Conservation (phyloP, 2,113 vertebrate genomes). For the Indri indri region DNA sequence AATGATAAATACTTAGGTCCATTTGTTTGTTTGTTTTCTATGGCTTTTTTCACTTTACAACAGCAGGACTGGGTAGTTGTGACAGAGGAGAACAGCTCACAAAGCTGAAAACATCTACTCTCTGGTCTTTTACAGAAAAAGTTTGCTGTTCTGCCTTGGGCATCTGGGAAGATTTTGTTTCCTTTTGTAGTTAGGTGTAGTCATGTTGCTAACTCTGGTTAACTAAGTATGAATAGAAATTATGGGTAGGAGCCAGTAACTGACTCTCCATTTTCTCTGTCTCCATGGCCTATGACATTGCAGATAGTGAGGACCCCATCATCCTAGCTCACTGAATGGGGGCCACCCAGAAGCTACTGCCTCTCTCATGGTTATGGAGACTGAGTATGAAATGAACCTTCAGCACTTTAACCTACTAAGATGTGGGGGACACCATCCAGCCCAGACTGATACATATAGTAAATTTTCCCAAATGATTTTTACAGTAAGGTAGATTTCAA, state of each 20-base stretch:
- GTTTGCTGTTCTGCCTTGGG: not conserved
- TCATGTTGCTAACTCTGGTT: not conserved
- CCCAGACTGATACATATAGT: not conserved
- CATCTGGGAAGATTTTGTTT: not conserved
- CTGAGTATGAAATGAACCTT: not conserved
- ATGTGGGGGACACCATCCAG: not conserved
- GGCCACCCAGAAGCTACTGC: not conserved
- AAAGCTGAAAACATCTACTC: not conserved
- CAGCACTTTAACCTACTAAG: not conserved
- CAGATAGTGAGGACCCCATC: too few relatives aligned
- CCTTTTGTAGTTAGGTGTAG: not conserved
- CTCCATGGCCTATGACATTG: not conserved
- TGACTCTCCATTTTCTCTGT: not conserved
- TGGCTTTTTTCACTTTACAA: not conserved
- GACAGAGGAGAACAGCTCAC: not conserved
- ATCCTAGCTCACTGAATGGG: not conserved
- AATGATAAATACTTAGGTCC: not conserved
- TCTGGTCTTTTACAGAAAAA: not conserved
- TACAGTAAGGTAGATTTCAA: not conserved
- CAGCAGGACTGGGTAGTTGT: accelerated
- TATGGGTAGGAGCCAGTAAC: not conserved
- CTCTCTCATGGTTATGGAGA: not conserved
- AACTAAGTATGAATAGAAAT: not conserved
- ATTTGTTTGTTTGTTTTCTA: not conserved
- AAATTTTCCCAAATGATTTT: not conserved